Evolutionary conservation across 2,888 invertebrate species (phyloP).

Genomic region (Rhagium mordax): DNA sequence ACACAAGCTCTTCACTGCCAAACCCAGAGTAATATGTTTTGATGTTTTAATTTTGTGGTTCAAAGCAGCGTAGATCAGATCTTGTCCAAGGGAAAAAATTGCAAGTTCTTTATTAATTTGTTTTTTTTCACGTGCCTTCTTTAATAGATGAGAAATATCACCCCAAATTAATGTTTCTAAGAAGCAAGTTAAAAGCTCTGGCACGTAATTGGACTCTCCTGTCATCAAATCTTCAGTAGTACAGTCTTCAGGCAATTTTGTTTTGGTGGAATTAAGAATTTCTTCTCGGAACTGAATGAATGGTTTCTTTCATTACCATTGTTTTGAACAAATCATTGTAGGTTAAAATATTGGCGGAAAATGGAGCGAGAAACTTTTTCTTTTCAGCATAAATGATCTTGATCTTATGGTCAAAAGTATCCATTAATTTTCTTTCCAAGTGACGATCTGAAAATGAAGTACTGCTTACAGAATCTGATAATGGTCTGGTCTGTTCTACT

Average conservation of each 20-base stretch:
- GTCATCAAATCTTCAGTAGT: conserved; percentile 51
- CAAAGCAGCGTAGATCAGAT: conserved; percentile 51
- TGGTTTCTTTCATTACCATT: conserved; percentile 52
- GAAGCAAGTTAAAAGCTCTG: conserved; percentile 48
- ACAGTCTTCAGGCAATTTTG: conserved; percentile 52
- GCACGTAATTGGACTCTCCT: conserved; percentile 53
- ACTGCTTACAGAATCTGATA: too few relatives aligned
- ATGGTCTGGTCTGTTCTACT: too few relatives aligned
- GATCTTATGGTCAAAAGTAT: too few relatives aligned
- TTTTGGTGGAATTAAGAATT: conserved; percentile 52
- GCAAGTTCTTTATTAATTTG: conserved; percentile 37
- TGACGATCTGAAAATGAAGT: too few relatives aligned
- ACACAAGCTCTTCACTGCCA: conserved; percentile 57
- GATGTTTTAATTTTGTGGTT: conserved; percentile 52
- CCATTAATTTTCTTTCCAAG: too few relatives aligned
- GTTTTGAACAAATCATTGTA: conserved; percentile 54
- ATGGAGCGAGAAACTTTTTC: too few relatives aligned
- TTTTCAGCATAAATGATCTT: too few relatives aligned
- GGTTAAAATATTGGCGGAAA: conserved; percentile 50
- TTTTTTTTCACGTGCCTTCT: conserved; percentile 42
- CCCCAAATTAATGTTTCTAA: conserved; percentile 49
- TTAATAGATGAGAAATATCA: conserved; percentile 46
- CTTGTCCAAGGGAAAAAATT: conserved; percentile 53
- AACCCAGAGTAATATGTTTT: conserved; percentile 58
- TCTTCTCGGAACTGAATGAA: conserved; percentile 55